Conservation (phyloP, 2,888 invertebrate species). For the Zaprionus lineosus region DNA sequence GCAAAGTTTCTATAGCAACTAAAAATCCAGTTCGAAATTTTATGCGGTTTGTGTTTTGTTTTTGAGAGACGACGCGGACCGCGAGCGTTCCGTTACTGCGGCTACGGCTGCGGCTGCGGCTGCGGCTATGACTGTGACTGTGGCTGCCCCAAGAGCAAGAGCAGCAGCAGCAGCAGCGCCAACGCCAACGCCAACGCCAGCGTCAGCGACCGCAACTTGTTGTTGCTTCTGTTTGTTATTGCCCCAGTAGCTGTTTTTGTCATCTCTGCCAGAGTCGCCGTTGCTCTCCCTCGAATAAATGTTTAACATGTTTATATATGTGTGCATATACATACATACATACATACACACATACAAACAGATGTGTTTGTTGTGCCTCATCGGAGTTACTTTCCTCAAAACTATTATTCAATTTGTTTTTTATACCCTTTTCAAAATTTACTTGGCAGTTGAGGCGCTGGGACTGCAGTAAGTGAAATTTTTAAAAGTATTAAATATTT, state of each 20-base stretch:
- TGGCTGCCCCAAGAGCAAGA: no score
- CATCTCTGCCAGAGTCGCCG: neutral
- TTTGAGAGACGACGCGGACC: slow-evolving; percentile 9
- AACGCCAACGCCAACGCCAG: no score
- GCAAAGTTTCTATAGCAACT: slow-evolving; percentile 71
- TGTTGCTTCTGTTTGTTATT: slow-evolving; percentile 9
- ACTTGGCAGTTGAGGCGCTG: no score
- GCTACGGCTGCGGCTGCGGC: slow-evolving; percentile 12
- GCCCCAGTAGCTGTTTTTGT: neutral
- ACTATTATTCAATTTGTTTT: slow-evolving; percentile 55
- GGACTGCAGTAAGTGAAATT: no score
- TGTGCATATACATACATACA: no score
- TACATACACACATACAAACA: no score
- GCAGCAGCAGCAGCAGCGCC: no score
- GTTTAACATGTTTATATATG: slow-evolving; percentile 27
- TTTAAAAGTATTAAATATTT: no score
- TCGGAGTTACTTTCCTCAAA: slow-evolving; percentile 15
- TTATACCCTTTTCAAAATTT: no score
- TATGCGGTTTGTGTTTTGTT: slow-evolving; percentile 29
- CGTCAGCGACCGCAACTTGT: slow-evolving; percentile 39
- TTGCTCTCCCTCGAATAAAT: no score
- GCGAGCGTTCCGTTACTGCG: slow-evolving; percentile 24
- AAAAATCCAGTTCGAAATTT: slow-evolving; percentile 51
- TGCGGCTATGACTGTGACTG: no score
- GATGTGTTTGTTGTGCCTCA: slow-evolving; percentile 9